Percentiles rank a stretch among this genome's conserved stretches.
Conservation (phyloP, 1,140 invertebrate species). For the Hirudo medicinalis region DNA sequence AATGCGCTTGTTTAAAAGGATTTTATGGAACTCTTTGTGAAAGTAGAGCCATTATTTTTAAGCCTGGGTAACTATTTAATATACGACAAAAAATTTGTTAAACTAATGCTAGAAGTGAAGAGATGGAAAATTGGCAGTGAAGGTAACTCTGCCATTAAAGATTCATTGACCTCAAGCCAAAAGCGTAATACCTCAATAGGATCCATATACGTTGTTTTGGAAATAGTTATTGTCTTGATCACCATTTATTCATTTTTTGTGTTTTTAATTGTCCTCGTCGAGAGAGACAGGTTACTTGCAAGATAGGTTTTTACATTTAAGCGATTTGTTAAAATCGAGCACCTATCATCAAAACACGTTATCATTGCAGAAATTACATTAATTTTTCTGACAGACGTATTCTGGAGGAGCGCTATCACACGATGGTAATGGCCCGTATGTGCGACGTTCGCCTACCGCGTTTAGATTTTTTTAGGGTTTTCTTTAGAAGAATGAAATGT, state of each 20-base stretch:
- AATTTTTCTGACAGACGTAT: neutral
- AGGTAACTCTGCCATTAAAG: neutral
- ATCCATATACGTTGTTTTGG: neutral
- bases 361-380: neutral
- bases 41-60: neutral
- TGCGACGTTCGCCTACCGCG: neutral
- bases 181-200: neutral
- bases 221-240: neutral
- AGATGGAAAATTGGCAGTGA: neutral
- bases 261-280: neutral
- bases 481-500: constrained; percentile 4
- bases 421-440: neutral
- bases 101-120: neutral
- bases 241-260: neutral
- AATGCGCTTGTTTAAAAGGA: neutral
- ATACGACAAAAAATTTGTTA: neutral
- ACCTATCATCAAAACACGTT: neutral
- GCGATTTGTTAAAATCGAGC: neutral
- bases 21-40: neutral
- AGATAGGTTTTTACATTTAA: too few species aligned
- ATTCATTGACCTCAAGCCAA: neutral
- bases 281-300: constrained; percentile 1
- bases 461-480: neutral
- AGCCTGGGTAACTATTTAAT: neutral
- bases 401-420: neutral